Percentiles rank a stretch among this genome's conserved stretches.
Conservation (phyloP, 2,797 vertebrate genomes). For the Anabacerthia variegaticeps region DNA sequence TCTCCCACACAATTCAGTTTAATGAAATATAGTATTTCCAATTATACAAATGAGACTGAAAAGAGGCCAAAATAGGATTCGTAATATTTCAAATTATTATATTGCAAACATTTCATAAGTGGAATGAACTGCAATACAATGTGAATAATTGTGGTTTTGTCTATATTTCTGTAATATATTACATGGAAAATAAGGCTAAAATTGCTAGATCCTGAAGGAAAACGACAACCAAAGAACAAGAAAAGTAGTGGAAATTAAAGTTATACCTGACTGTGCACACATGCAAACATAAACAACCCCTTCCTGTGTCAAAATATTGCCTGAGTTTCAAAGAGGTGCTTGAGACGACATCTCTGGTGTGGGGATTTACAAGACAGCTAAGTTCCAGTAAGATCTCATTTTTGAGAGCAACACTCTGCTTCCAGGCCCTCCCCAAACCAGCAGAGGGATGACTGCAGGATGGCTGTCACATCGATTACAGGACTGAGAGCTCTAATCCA, state of each 20-base stretch:
- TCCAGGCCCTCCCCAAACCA: background rate
- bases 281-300: background rate
- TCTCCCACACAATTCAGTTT: background rate
- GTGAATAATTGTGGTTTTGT: background rate
- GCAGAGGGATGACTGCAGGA: background rate
- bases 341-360: background rate
- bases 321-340: background rate
- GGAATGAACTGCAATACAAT: background rate
- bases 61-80: background rate
- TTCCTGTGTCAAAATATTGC: background rate
- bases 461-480: background rate
- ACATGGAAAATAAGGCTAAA: background rate
- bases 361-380: background rate
- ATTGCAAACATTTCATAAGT: background rate
- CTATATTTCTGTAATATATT: background rate
- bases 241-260: background rate
- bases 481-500: conserved; percentile 7
- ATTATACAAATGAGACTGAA: background rate
- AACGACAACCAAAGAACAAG: background rate
- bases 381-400: background rate
- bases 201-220: background rate
- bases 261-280: background rate
- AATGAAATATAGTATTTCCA: background rate
- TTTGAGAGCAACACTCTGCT: background rate
- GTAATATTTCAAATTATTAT: background rate